Base-by-base conservation (phyloP, 2,888 invertebrate species). In the Fragum whitleyi region DNA sequence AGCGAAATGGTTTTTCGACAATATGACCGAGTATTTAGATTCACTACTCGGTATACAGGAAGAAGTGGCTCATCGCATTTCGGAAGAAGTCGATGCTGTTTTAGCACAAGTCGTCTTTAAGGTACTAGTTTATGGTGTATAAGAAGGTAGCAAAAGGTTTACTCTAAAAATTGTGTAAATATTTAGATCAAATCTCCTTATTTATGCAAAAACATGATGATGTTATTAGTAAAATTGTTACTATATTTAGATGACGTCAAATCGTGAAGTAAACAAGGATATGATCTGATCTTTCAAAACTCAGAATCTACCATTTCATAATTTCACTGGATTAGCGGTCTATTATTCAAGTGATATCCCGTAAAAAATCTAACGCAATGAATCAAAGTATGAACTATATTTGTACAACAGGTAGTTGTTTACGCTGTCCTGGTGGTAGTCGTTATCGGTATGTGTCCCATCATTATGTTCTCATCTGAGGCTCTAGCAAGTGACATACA, bases 1-100 rank as follows among this genome's bases (percentile, higher is more conserved):
- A 81, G 97, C 97, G 6, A 96, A 97, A 74, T 96, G 96, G 87
- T 97, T 97, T 94, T 97, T 97, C 91, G 97, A 97, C 92, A 96
- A 96, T 74, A 97, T 97, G 94, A 96, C 97, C 0, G 96, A 96
- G 0, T 96, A 97, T 90, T 96, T 97, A 1, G 97, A 97, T 88
- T 97, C 97, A 89, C 94, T 97, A 62, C 95, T 97, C 72, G 96
- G 96, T 73, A 95, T 98, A 19, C 97, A 97, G 93, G 79, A 84
- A 53, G 83, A 87, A 21, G 81, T 90, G 9, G 89, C 87, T 21
- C 77, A 87, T 16, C 75, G 86, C 26, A 88, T 88, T 59, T 81
- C 87, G 7, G 85, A 83, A 5, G 86, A 88, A 61, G 79, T 90
- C 23, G 86, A 87, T 47, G 83, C 71, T 32, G 87, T 88, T 7